Conservation (phyloP, 1,140 invertebrate species). For the Thaumetopoea pityocampa region DNA sequence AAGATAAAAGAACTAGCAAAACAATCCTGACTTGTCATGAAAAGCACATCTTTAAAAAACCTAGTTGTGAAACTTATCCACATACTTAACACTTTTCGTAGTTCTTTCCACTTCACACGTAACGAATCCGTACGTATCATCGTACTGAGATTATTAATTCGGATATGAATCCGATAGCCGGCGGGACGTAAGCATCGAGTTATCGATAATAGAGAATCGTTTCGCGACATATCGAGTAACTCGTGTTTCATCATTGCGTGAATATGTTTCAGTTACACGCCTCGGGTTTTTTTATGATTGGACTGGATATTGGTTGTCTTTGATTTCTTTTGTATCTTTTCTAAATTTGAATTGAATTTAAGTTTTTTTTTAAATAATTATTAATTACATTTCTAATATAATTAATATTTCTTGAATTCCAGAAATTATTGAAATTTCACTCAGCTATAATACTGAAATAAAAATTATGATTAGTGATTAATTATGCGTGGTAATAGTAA, state of each 20-base stretch:
- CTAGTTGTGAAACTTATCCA: background rate
- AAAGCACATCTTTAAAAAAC: background rate
- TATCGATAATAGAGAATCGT: conserved; percentile 21
- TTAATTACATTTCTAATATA: too few relatives aligned
- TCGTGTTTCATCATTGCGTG: conserved; percentile 2
- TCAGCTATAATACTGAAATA: too few relatives aligned
- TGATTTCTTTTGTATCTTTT: too few relatives aligned
- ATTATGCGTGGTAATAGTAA: too few relatives aligned
- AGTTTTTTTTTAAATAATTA: too few relatives aligned
- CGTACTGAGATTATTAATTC: conserved; percentile 32
- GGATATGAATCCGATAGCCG: conserved; percentile 32
- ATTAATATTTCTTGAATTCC: too few relatives aligned
- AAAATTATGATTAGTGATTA: too few relatives aligned
- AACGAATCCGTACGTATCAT: conserved; percentile 26
- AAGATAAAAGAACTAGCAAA: too few relatives aligned
- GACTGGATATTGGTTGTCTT: too few relatives aligned
- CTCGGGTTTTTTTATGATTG: conserved; percentile 10
- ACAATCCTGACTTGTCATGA: too few relatives aligned
- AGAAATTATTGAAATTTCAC: too few relatives aligned
- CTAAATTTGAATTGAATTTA: too few relatives aligned
- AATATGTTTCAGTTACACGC: conserved; percentile 12
- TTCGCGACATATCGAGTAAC: conserved; percentile 21
- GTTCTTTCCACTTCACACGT: conserved; percentile 19
- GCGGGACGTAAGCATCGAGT: conserved; percentile 21
- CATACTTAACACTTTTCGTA: background rate